phyloP scores from a whole-genome alignment of 2,888 invertebrate species.

The Seladonia tumulorum region DNA sequence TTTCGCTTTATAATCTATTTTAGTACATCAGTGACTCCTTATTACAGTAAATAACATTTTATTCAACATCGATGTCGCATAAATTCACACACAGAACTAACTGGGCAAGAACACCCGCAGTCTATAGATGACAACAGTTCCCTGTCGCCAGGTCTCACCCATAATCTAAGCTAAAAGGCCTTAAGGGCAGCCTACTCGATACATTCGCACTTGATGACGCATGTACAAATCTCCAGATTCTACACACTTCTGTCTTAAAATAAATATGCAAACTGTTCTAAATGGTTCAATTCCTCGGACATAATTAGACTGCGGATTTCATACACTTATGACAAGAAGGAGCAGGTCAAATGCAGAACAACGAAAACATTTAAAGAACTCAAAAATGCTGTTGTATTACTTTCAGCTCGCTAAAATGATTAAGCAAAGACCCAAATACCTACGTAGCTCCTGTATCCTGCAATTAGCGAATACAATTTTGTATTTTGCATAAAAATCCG shows the following conservation, averaged over 20 bases:
- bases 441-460: no score
- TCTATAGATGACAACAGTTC: neutral
- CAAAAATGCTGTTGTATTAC: no score
- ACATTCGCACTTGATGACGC: neutral
- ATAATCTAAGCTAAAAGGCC: constrained; percentile 22
- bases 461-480: no score
- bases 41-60: neutral
- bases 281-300: neutral
- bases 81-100: neutral
- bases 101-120: neutral
- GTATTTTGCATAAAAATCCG: no score
- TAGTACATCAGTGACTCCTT: neutral
- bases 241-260: neutral
- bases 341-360: no score
- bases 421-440: no score
- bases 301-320: neutral
- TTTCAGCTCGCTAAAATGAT: no score
- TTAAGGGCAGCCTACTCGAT: neutral
- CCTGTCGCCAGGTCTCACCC: neutral
- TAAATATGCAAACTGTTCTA: neutral
- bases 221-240: neutral
- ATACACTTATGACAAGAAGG: neutral
- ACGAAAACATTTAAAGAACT: no score
- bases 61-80: neutral
- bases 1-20: neutral